Evolutionary conservation across 1,140 invertebrate species (phyloP).

Genomic region (Penaeus japonicus): DNA sequence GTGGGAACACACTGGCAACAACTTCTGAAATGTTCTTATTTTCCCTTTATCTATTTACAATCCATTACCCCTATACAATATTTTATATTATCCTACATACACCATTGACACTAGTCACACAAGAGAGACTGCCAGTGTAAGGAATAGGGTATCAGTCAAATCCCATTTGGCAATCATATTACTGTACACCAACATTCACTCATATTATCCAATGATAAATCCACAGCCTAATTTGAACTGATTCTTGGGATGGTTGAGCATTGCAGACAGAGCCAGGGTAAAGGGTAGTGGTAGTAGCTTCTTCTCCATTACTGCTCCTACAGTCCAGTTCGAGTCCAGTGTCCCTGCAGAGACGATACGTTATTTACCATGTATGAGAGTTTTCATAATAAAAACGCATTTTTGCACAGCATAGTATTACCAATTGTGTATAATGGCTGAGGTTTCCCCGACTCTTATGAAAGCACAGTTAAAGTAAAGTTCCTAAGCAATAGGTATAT

Average conservation of each 20-base stretch:
- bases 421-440: too few relatives aligned
- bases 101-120: background rate
- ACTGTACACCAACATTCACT: background rate
- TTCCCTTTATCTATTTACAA: constrained; percentile 32
- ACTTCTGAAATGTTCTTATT: background rate
- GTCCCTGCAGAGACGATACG: constrained; percentile 73
- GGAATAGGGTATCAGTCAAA: too few relatives aligned
- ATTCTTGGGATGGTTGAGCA: constrained; percentile 90
- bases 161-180: background rate
- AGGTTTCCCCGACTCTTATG: too few relatives aligned
- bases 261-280: constrained; percentile 89
- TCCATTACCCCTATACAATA: constrained; percentile 33
- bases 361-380: background rate
- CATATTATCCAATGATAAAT: constrained; percentile 77
- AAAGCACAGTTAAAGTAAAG: too few relatives aligned
- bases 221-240: constrained; percentile 88
- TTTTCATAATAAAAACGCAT: background rate
- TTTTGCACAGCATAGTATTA: too few relatives aligned
- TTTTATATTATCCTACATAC: constrained; percentile 12
- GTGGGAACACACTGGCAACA: constrained; percentile 6
- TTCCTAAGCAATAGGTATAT: too few relatives aligned
- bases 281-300: constrained; percentile 92
- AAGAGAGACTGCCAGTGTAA: background rate
- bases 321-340: constrained; percentile 94
- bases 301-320: constrained; percentile 93